A percentile compares a stretch with the other conserved stretches of the same genome.
These are phyloP conservation scores for Conops quadrifasciatus DNA, from an alignment of 2,888 invertebrate species.

Conservation along the genomic window DNA sequence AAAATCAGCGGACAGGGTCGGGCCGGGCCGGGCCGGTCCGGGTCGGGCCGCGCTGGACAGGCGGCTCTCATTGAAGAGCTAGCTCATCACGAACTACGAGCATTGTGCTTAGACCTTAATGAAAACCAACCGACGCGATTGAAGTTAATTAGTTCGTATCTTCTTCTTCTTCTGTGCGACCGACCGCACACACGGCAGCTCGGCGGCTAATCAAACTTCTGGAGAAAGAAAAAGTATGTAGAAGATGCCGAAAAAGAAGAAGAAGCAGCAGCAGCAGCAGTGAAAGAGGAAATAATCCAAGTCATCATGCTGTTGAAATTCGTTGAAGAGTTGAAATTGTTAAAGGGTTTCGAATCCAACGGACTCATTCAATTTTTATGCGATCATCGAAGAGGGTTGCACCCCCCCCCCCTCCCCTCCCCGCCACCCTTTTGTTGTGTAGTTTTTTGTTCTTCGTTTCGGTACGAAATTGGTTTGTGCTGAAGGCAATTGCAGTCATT, in stretches of 20 bases:
- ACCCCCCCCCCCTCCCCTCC: neutral
- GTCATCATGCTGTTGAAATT: slow-evolving; percentile 27
- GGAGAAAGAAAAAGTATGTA: neutral
- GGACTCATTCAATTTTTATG: neutral
- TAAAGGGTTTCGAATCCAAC: neutral
- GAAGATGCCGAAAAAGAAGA: neutral
- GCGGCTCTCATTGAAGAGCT: neutral
- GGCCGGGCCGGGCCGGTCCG: neutral
- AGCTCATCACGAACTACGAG: neutral
- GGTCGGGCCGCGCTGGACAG: too few relatives aligned
- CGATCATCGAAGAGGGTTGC: slow-evolving; percentile 15
- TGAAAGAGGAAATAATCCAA: slow-evolving; percentile 10
- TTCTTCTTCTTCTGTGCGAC: too few relatives aligned
- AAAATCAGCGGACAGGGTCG: neutral
- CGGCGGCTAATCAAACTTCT: slow-evolving; percentile 11
- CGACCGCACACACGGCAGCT: neutral
- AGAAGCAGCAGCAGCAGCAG: neutral
- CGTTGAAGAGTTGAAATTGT: neutral
- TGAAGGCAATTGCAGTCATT: slow-evolving; percentile 35
- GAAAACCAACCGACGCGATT: slow-evolving; percentile 15
- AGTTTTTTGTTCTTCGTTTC: slow-evolving; percentile 25
- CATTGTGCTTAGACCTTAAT: slow-evolving; percentile 7
- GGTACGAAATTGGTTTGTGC: slow-evolving; percentile 34
- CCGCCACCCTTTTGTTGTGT: neutral
- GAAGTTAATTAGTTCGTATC: slow-evolving; percentile 34